Conservation (phyloP, 2,113 vertebrate species). For the Potamarius usumacintae region DNA sequence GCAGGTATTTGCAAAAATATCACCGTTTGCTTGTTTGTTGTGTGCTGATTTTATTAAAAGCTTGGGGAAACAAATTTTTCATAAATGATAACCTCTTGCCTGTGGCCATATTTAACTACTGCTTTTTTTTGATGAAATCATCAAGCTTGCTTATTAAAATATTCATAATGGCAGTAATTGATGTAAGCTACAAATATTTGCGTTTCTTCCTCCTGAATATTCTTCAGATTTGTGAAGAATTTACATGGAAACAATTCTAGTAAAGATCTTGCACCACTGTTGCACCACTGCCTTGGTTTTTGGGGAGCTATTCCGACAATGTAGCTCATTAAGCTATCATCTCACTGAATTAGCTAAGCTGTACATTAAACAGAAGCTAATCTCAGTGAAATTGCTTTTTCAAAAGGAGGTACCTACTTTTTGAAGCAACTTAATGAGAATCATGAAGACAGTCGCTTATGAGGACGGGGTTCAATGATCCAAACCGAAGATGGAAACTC, state of each 20-base stretch:
- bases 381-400: conserved; percentile 16
- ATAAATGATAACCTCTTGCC: background rate
- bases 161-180: background rate
- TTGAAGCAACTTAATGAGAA: conserved; percentile 14
- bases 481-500: background rate
- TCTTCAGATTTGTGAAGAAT: background rate
- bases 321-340: conserved; percentile 26
- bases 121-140: background rate
- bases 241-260: background rate
- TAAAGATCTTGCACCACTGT: background rate
- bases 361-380: conserved; percentile 33
- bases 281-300: background rate
- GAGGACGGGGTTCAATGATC: conserved; percentile 8
- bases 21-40: background rate
- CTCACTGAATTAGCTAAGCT: conserved; percentile 23
- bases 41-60: background rate
- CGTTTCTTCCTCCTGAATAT: background rate
- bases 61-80: background rate
- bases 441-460: conserved; percentile 11
- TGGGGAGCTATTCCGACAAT: conserved; percentile 10
- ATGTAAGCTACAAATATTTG: background rate
- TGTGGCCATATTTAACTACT: background rate
- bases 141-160: background rate
- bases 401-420: conserved; percentile 8
- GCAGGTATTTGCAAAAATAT: background rate